Evolutionary conservation across 2,888 invertebrate species (phyloP).

Genomic region (Rotaria magnacalcarata): DNA sequence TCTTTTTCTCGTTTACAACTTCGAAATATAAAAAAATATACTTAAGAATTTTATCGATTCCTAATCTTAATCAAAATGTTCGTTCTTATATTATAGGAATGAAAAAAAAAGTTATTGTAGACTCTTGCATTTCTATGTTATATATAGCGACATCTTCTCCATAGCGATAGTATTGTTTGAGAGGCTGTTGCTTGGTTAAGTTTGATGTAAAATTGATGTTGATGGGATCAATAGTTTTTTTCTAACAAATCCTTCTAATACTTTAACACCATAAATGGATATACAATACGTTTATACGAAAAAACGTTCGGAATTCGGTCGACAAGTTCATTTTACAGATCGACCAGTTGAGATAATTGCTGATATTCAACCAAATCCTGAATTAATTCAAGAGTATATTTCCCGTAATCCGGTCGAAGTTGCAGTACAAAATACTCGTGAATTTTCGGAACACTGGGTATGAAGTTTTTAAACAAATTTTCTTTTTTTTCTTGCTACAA

Average conservation of each 20-base stretch:
- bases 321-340: constrained; percentile 60
- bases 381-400: constrained; percentile 55
- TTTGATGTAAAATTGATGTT: neutral
- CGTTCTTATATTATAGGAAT: no score
- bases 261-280: constrained; percentile 53
- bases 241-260: constrained; percentile 6
- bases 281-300: constrained; percentile 60
- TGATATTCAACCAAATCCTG: constrained; percentile 59
- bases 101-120: no score
- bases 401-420: constrained; percentile 58
- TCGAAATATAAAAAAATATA: no score
- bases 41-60: no score
- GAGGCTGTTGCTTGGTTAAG: constrained; percentile 7
- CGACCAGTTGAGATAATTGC: constrained; percentile 59
- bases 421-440: constrained; percentile 59
- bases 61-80: no score
- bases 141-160: neutral
- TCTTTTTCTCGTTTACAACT: no score
- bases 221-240: neutral
- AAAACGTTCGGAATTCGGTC: constrained; percentile 59
- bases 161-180: neutral
- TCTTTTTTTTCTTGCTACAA: constrained; percentile 6
- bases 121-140: no score
- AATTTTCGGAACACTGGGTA: constrained; percentile 61
- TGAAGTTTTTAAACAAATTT: constrained; percentile 47